Evolutionary conservation across 2,797 vertebrate species (phyloP).

Genomic region (Gallinago nigripennis): DNA sequence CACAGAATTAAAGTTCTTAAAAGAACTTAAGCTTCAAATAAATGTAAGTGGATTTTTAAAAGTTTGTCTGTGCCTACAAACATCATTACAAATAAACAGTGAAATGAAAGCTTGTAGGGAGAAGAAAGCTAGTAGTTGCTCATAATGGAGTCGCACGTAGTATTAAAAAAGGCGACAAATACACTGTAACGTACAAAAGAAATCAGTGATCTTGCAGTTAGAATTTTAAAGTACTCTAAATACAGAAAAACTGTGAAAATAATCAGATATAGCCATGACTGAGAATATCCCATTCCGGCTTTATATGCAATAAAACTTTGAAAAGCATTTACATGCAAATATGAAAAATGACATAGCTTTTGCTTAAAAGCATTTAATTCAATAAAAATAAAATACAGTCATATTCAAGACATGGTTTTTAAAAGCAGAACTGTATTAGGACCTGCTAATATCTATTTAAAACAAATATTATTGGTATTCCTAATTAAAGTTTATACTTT

Average conservation of each 20-base stretch:
- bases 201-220: not conserved
- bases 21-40: not conserved
- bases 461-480: not conserved
- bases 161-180: not conserved
- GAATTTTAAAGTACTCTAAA: not conserved
- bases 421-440: not conserved
- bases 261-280: not conserved
- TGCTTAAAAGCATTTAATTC: not conserved
- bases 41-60: rapidly evolving
- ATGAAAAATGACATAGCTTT: not conserved
- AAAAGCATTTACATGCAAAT: not conserved
- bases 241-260: not conserved
- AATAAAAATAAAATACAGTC: not conserved
- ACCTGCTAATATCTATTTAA: not conserved
- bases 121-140: not conserved
- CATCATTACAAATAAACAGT: not conserved
- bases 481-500: not conserved
- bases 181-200: not conserved
- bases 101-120: not conserved
- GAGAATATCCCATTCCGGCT: not conserved
- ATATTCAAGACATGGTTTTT: not conserved
- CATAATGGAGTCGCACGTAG: not conserved
- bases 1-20: not conserved
- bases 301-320: not conserved
- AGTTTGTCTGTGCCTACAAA: not conserved